phyloP scores from a whole-genome alignment of 2,797 vertebrate genomes.

The Takifugu ocellatus region DNA sequence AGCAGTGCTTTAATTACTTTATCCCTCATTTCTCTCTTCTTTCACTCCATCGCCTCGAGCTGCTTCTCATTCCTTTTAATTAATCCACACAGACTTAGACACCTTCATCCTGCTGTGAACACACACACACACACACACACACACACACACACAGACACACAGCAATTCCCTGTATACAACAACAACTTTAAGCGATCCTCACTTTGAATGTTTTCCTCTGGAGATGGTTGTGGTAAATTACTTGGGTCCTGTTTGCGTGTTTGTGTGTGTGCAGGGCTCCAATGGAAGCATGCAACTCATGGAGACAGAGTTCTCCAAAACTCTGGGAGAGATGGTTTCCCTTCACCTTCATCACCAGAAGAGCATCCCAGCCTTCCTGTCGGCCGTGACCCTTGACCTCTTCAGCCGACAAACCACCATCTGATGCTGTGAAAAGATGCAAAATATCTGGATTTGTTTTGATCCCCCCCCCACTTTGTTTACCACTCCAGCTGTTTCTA shows the following conservation, averaged over 20 bases:
- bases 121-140: slow-evolving; percentile 9
- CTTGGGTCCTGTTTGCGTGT: slow-evolving; percentile 13
- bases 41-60: slow-evolving; percentile 65
- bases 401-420: slow-evolving; percentile 82
- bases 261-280: slow-evolving; percentile 44
- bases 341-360: slow-evolving; percentile 91
- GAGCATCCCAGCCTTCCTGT: slow-evolving; percentile 90
- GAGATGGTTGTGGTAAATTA: slow-evolving; percentile 17
- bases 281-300: slow-evolving; percentile 77
- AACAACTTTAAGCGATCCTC: slow-evolving; percentile 50
- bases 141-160: slow-evolving; percentile 10
- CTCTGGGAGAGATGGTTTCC: slow-evolving; percentile 82
- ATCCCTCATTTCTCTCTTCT: slow-evolving; percentile 62
- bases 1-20: slow-evolving; percentile 66
- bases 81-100: slow-evolving; percentile 73
- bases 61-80: slow-evolving; percentile 72
- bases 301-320: slow-evolving; percentile 89
- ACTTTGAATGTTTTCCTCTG: slow-evolving; percentile 45
- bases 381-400: slow-evolving; percentile 85
- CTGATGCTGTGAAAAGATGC: slow-evolving; percentile 16
- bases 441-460: not conserved
- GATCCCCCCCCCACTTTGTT: not conserved
- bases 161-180: slow-evolving; percentile 39
- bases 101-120: slow-evolving; percentile 62
- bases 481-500: not conserved